Evolutionary conservation across 1,140 invertebrate genomes (phyloP), one percentile per base, ranked within the genome.

Genomic region (Cotesia vestalis): DNA sequence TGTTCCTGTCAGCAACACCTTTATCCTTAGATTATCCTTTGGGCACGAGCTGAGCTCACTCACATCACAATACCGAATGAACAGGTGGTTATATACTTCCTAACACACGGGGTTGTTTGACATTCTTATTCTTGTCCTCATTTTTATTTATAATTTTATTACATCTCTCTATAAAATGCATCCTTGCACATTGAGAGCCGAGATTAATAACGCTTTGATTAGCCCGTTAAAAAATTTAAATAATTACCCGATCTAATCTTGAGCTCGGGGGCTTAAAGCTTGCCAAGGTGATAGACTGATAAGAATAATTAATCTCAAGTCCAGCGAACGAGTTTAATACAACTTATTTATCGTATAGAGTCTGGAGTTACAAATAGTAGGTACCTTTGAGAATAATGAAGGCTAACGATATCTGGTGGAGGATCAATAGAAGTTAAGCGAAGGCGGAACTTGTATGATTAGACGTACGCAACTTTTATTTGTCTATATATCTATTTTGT

Each of bases 331-430:
- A 8, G 40, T 66, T 59, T 12, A 38, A 59, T 4, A 14, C 57
- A 59, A 9, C 40, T 46, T 46, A 46, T 9, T 46, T 9, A 9
- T 46, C 35, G 59, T 59, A 68, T 53, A 38, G 27, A 59, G 57
- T 53, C 34, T 53, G 20, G 27, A 59, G 57, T 53, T 35, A 68
- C 51, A 68, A 40, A 55, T 14, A 40, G 27, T 14, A 17, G 9
- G 57, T 59, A 17, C 20, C 5, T 55, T 20, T 17, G 40, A 5
- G 17, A 27, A 55, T 20, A 67, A 67, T 67, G 20, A 51, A 67
- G 52, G 66, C 51, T 67, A 67, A 67, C 66, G 66, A 68, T 68
- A 38, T 34, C 55, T 17, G 66, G 40, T 68, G 59, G 66, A 40
- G 4, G 35, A 68, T 59, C 55, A 55, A 68, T 55, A 68, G 20